Evolutionary conservation across 1,140 invertebrate genomes (phyloP), one percentile per base, ranked within the genome.

Genomic region (Nixonia krombeini): DNA sequence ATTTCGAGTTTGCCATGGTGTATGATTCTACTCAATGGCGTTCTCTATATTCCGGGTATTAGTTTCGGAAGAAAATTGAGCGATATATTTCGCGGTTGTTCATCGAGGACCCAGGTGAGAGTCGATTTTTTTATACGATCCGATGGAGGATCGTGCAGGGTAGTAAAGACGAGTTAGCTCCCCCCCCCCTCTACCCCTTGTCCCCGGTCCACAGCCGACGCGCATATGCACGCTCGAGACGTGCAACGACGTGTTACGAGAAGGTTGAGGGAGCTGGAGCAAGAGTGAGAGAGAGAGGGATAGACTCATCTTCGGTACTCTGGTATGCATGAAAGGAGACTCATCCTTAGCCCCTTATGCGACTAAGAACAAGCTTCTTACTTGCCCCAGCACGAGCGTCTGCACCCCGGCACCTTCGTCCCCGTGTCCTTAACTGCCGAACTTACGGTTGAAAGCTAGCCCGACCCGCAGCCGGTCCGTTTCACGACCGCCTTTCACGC

Each of bases 311-410:
- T 58, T 62, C 8, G 59, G 61, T 67, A 74, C 72, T 76, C 67
- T 69, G 63, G 70, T 76, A 76, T 76, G 72, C 74, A 76, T 74
- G 74, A 75, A 75, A 66, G 69, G 72, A 58, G 52, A 62, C 53
- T 53, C 55, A 55, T 70, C 65, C 70, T 55, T 50, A 37, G 53
- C 49, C 38, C 64, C 66, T 59, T 59, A 46, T 26, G 23, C 28
- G 42, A 66, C 63, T 62, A 66, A 63, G 58, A 58, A 62, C 57
- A 41, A 72, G 64, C 66, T 72, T 62, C 68, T 44, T 35, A 55
- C 37, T 75, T 73, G 53, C 13, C 49, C 18, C 18, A 15, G 28
- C 46, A 58, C 51, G 67, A 49, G 44, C 53, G 52, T 52, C 58
- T 40, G 63, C 66, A 58, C 56, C 31, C 47, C 18, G 45, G 57